Conservation (phyloP, 2,113 vertebrate genomes). For the Balaeniceps rex region DNA sequence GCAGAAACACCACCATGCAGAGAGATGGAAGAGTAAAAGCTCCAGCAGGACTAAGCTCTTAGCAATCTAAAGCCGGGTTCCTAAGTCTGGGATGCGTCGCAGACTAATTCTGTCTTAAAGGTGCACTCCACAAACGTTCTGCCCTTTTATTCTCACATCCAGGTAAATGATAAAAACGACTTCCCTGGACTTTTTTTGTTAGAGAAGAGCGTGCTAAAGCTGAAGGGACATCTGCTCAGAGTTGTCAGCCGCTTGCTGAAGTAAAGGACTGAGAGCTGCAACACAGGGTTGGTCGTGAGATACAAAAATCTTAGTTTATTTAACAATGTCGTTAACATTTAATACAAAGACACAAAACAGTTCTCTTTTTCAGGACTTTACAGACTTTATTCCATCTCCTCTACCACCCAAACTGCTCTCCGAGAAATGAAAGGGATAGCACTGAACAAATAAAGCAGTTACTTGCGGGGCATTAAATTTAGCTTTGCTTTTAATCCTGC, state of each 20-base stretch:
- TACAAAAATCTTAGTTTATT: conserved; percentile 79
- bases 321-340: conserved; percentile 59
- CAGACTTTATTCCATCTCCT: neutral
- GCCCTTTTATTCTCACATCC: neutral
- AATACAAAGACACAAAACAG: conserved; percentile 67
- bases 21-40: neutral
- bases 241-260: neutral
- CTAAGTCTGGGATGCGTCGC: neutral
- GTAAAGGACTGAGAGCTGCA: conserved; percentile 27
- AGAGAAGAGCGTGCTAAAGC: neutral
- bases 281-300: conserved; percentile 20
- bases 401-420: neutral
- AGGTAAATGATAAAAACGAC: neutral
- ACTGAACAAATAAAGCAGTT: neutral
- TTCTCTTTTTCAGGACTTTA: neutral
- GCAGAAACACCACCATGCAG: neutral
- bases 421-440: neutral
- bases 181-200: neutral
- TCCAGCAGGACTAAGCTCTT: neutral
- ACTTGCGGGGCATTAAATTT: neutral
- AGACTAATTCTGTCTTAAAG: neutral
- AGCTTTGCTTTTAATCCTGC: neutral
- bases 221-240: neutral
- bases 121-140: too few relatives aligned
- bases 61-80: neutral